Conservation (phyloP, 2,888 invertebrate genomes). For the Podabrus alpinus region DNA sequence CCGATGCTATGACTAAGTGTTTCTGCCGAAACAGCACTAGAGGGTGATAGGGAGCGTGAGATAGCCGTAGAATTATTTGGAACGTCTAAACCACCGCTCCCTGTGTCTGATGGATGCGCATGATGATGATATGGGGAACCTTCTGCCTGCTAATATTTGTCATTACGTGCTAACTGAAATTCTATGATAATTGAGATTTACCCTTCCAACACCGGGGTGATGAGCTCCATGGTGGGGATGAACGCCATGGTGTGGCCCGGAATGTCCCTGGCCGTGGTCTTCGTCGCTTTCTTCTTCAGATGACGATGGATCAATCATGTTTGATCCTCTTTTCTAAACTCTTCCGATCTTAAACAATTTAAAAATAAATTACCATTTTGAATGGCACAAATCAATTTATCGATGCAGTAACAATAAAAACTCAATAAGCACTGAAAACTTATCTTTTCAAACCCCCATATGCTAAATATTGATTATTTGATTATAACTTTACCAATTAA, state of each 20-base stretch:
- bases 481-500: neutral
- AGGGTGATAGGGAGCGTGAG: conserved; percentile 62
- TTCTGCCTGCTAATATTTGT: conserved; percentile 43
- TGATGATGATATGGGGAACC: conserved; percentile 54
- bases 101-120: conserved; percentile 48
- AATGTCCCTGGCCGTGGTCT: conserved; percentile 64
- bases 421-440: neutral
- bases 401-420: neutral
- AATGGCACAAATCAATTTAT: neutral
- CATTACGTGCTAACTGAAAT: neutral
- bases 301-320: conserved; percentile 94
- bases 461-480: neutral
- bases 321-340: conserved; percentile 44
- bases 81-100: conserved; percentile 54
- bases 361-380: conserved; percentile 5
- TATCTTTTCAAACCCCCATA: neutral
- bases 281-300: conserved; percentile 95
- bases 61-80: conserved; percentile 51
- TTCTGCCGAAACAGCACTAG: conserved; percentile 65
- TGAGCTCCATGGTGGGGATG: conserved; percentile 45
- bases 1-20: conserved; percentile 65
- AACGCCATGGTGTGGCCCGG: conserved; percentile 56
- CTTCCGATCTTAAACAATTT: conserved; percentile 38
- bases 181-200: conserved; percentile 7
- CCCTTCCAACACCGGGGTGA: conserved; percentile 33